phyloP scores from a whole-genome alignment of 2,797 vertebrate genomes.

The Dallia pectoralis region DNA sequence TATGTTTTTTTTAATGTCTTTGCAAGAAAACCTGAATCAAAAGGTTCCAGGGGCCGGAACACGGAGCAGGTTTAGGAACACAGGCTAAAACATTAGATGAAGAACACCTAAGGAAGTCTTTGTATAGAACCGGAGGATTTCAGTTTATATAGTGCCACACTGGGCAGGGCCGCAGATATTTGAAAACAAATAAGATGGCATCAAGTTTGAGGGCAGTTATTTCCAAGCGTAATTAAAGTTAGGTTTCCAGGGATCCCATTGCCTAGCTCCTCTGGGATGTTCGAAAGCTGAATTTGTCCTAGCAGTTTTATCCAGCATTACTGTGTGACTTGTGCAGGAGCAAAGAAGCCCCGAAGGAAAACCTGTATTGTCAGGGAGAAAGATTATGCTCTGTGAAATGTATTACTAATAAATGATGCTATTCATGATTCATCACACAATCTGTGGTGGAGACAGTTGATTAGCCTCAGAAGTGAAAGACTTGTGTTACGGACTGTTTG shows the following conservation, averaged over 20 bases:
- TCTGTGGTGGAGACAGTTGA: not conserved
- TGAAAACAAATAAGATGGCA: not conserved
- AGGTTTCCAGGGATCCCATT: not conserved
- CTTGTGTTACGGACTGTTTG: not conserved
- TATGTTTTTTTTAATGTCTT: too few species aligned
- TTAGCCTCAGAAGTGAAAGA: not conserved
- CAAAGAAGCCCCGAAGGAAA: constrained; percentile 2
- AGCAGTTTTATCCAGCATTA: not conserved
- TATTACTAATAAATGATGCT: not conserved
- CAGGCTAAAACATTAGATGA: constrained; percentile 6
- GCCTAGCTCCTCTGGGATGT: not conserved
- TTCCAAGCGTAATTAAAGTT: not conserved
- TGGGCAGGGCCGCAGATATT: not conserved
- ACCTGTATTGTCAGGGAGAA: not conserved
- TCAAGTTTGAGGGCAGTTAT: not conserved
- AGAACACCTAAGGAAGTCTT: constrained; percentile 5
- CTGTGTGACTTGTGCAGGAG: constrained; percentile 2
- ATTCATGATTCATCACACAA: not conserved
- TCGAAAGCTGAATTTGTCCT: not conserved
- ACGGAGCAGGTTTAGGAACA: not conserved
- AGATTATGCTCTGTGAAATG: not conserved
- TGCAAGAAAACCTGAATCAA: constrained; percentile 5
- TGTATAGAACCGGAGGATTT: constrained; percentile 11
- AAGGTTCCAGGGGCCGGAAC: not conserved
- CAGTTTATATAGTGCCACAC: not conserved